These are phyloP conservation scores for Parazoanthus swiftii DNA, from an alignment of 92 coral and sea anemone species.

Conservation along the genomic window DNA sequence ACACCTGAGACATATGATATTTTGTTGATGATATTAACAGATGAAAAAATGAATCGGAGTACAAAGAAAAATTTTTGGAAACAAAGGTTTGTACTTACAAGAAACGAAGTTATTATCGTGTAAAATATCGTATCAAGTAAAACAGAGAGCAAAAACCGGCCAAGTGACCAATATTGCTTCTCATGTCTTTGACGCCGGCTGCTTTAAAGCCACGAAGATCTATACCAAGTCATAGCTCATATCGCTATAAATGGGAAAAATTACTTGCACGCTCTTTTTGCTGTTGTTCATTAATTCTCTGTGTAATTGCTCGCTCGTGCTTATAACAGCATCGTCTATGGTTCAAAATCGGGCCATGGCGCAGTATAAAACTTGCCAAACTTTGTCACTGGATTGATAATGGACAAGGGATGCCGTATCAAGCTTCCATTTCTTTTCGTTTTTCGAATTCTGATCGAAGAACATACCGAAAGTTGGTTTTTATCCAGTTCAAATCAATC, in stretches of 20 bases:
- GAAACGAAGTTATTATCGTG: background rate
- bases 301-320: background rate
- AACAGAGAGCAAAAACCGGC: background rate
- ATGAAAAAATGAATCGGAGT: too few relatives aligned
- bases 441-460: too few relatives aligned
- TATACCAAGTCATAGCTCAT: background rate
- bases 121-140: background rate
- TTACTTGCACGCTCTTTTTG: background rate
- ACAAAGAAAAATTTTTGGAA: too few relatives aligned
- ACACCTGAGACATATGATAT: too few relatives aligned
- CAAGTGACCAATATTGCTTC: background rate
- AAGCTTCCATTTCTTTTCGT: too few relatives aligned
- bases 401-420: too few relatives aligned
- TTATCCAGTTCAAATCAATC: too few relatives aligned
- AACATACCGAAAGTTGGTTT: too few relatives aligned
- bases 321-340: background rate
- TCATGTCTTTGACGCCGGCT: background rate
- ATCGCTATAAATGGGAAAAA: background rate
- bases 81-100: background rate
- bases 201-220: background rate
- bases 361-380: background rate
- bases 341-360: background rate
- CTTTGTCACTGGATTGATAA: too few relatives aligned
- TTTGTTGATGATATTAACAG: too few relatives aligned
- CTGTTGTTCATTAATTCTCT: background rate